Evolutionary conservation across 2,888 invertebrate species (phyloP).

Genomic region (Rhamphomyia laevipes): DNA sequence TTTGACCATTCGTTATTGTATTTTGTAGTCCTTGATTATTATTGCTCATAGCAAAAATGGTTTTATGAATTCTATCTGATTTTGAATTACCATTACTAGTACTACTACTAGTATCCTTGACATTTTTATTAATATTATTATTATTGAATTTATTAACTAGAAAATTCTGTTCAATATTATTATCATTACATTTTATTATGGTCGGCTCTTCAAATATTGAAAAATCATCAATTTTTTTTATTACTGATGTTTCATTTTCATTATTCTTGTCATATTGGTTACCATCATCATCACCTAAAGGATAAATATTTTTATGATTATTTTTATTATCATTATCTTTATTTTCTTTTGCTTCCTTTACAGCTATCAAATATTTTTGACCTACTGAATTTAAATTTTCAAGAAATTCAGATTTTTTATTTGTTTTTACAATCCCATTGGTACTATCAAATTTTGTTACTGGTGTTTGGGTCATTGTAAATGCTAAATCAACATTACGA

Average conservation of each 20-base stretch:
- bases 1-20: too few relatives aligned
- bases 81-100: neutral
- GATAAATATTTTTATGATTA: neutral
- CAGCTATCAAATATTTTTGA: neutral
- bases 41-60: neutral
- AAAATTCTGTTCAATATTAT: neutral
- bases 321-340: neutral
- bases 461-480: conserved; percentile 21
- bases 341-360: too few relatives aligned
- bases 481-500: conserved; percentile 39
- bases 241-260: neutral
- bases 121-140: neutral
- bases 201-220: too few relatives aligned
- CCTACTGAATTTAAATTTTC: neutral
- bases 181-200: neutral
- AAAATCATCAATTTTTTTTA: too few relatives aligned
- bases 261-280: too few relatives aligned
- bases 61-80: neutral
- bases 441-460: too few relatives aligned
- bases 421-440: neutral
- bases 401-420: neutral
- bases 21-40: neutral
- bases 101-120: neutral
- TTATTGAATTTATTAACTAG: neutral
- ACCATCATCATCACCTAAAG: neutral